Percentiles rank a stretch among this genome's conserved stretches.
Evolutionary conservation across 2,888 invertebrate genomes (phyloP).

Genomic region (Tryphoninae sp.): DNA sequence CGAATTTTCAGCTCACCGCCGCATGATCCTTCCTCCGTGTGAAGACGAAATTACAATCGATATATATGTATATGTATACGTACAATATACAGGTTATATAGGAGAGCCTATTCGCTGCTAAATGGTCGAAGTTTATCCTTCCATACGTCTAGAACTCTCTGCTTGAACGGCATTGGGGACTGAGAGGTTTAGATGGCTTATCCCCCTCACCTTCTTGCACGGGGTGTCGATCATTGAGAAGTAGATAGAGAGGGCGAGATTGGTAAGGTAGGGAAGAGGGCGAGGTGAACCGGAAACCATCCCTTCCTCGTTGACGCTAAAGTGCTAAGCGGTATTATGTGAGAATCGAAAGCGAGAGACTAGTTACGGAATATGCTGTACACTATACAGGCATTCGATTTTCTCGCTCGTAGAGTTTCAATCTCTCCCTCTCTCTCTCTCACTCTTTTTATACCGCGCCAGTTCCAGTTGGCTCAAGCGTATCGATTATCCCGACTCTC

Average conservation of each 20-base stretch:
- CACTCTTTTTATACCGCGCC: neutral
- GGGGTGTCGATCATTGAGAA: neutral
- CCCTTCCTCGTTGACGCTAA: constrained; percentile 1
- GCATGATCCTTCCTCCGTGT: too few species aligned
- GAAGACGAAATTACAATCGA: neutral
- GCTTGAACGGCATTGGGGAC: neutral
- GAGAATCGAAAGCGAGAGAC: neutral
- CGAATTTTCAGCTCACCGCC: neutral
- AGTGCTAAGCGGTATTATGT: neutral
- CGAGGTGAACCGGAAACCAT: constrained; percentile 1
- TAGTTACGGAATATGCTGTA: neutral
- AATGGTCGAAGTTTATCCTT: constrained; percentile 3
- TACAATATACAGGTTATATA: neutral
- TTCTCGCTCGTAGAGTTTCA: constrained; percentile 11
- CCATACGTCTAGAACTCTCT: neutral
- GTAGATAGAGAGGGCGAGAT: neutral
- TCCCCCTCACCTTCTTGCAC: neutral
- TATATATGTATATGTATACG: neutral
- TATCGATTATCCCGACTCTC: constrained; percentile 25
- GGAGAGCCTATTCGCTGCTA: neutral
- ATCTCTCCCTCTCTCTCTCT: neutral
- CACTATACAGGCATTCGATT: constrained; percentile 26
- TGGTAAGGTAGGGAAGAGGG: neutral
- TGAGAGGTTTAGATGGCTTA: neutral
- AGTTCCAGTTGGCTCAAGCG: constrained; percentile 21